phyloP scores from a whole-genome alignment of 2,888 invertebrate genomes.

The Chrysopilus asiliformis region DNA sequence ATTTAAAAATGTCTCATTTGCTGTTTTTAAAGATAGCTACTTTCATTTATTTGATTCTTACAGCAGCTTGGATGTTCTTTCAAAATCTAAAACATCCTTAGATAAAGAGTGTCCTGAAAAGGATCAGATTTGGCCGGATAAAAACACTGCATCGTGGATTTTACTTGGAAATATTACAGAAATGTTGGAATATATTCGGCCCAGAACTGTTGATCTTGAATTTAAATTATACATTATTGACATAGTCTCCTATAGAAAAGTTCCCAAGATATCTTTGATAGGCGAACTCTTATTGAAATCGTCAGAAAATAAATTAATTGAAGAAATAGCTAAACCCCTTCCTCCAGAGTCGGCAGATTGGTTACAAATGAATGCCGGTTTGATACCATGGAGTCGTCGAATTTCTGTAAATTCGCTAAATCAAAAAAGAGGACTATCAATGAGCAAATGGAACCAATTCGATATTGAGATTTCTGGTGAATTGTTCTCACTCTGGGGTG shows the following conservation, averaged over 20 bases:
- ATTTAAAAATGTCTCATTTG: constrained; percentile 42
- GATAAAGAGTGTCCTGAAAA: background rate
- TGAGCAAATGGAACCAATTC: constrained; percentile 48
- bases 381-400: constrained; percentile 31
- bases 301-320: background rate
- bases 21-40: constrained; percentile 43
- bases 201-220: constrained; percentile 19
- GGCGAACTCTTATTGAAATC: constrained; percentile 21
- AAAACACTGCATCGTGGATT: constrained; percentile 33
- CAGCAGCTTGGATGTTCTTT: constrained; percentile 24
- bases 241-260: constrained; percentile 26
- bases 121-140: constrained; percentile 17
- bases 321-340: constrained; percentile 17
- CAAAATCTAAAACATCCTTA: background rate
- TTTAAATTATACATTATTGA: constrained; percentile 27
- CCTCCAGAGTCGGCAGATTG: constrained; percentile 28
- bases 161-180: constrained; percentile 23
- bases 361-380: constrained; percentile 27
- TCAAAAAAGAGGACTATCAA: constrained; percentile 22
- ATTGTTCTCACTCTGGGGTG: constrained; percentile 54
- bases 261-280: constrained; percentile 19
- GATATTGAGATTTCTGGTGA: constrained; percentile 54
- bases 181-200: constrained; percentile 25
- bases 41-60: constrained; percentile 53
- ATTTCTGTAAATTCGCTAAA: constrained; percentile 26